Evolutionary conservation across 2,797 vertebrate species (phyloP).

Genomic region (Bryconaethiops microstoma): DNA sequence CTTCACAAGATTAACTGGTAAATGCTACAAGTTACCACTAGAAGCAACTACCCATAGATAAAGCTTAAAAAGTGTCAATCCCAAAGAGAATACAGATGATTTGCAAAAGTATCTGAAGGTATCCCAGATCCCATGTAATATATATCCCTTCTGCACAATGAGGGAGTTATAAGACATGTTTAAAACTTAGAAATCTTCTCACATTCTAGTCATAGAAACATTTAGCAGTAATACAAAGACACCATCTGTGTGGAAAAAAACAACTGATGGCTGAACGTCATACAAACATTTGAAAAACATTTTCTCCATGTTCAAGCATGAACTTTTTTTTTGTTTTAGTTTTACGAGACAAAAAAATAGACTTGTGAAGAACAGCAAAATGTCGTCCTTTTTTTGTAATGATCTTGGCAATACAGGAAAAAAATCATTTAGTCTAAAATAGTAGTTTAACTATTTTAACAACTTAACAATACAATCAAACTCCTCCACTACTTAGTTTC

Average conservation of each 20-base stretch:
- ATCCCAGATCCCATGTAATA: slow-evolving; percentile 76
- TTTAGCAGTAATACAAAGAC: slow-evolving; percentile 85
- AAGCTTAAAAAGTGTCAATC: slow-evolving; percentile 73
- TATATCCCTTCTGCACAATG: slow-evolving; percentile 74
- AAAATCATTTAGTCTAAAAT: slow-evolving; percentile 50
- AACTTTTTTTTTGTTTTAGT: slow-evolving; percentile 25
- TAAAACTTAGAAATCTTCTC: slow-evolving; percentile 79
- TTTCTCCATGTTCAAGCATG: slow-evolving; percentile 31
- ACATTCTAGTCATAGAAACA: slow-evolving; percentile 90
- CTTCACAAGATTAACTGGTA: slow-evolving; percentile 71
- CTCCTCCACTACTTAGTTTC: slow-evolving; percentile 25
- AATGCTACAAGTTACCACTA: slow-evolving; percentile 74
- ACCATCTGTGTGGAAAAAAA: slow-evolving; percentile 79
- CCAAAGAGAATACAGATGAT: slow-evolving; percentile 76
- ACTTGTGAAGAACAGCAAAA: slow-evolving; percentile 22
- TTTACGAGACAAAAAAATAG: slow-evolving; percentile 37
- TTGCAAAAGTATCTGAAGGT: slow-evolving; percentile 75
- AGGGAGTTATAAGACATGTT: slow-evolving; percentile 77
- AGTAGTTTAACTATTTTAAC: slow-evolving; percentile 42
- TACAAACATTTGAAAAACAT: slow-evolving; percentile 77
- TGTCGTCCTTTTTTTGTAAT: slow-evolving; percentile 25
- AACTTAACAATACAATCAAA: slow-evolving; percentile 53
- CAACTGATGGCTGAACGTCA: slow-evolving; percentile 78
- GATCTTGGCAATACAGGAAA: slow-evolving; percentile 40
- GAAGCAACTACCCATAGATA: slow-evolving; percentile 82